phyloP scores from a whole-genome alignment of 2,797 vertebrate genomes.

The Acropternis orthonyx region DNA sequence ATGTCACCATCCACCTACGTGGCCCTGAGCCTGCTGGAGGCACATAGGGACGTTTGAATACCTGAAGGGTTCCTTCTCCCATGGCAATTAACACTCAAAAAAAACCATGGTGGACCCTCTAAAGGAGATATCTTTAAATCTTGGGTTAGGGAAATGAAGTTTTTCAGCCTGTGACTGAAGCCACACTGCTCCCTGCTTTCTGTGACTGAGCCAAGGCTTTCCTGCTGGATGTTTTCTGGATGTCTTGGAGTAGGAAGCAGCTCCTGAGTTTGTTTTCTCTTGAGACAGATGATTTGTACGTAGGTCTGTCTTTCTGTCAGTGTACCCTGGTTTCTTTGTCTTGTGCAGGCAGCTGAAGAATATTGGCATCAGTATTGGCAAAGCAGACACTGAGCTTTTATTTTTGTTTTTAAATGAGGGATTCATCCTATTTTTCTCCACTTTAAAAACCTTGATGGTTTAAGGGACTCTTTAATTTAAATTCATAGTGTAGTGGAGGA shows the following conservation, averaged over 20 bases:
- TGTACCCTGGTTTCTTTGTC: neutral
- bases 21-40: neutral
- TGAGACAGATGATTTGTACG: accelerated
- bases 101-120: accelerated
- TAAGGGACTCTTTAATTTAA: neutral
- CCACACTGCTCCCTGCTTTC: accelerated
- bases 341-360: neutral
- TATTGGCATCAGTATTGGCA: neutral
- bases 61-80: neutral
- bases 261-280: neutral
- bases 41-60: accelerated
- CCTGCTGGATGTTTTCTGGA: neutral
- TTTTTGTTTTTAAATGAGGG: neutral
- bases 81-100: neutral
- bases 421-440: neutral
- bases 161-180: neutral
- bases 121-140: neutral
- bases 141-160: neutral
- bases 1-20: neutral
- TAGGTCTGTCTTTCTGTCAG: neutral
- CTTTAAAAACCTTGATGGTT: neutral
- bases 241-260: neutral
- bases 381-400: neutral
- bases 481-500: neutral
- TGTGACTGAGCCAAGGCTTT: neutral